phyloP scores from a whole-genome alignment of 1,140 invertebrate species.

The Drosophila orena region DNA sequence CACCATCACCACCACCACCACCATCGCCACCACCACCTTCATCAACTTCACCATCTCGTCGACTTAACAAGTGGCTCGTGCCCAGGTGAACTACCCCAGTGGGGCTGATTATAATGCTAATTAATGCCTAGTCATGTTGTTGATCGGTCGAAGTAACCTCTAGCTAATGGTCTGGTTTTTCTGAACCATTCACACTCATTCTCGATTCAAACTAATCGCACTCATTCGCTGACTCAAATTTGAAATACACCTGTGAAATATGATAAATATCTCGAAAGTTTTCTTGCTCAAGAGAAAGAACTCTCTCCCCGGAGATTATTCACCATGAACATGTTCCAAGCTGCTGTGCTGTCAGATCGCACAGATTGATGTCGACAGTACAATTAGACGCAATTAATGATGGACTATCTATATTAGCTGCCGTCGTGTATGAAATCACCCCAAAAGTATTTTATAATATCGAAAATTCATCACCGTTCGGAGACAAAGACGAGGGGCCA shows the following conservation, averaged over 20 bases:
- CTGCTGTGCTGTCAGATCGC: slow-evolving; percentile 3
- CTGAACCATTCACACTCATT: slow-evolving; percentile 44
- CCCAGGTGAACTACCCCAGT: slow-evolving; percentile 75
- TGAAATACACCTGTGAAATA: slow-evolving; percentile 46
- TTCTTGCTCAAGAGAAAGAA: slow-evolving; percentile 15
- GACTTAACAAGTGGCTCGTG: slow-evolving; percentile 70
- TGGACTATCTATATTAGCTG: slow-evolving; percentile 17
- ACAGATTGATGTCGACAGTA: slow-evolving; percentile 41
- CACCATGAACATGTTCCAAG: slow-evolving; percentile 31
- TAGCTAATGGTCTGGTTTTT: slow-evolving; percentile 37
- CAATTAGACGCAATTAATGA: slow-evolving; percentile 38
- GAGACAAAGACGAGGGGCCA: slow-evolving; percentile 39
- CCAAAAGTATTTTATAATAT: slow-evolving; percentile 68
- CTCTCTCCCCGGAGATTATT: slow-evolving; percentile 12
- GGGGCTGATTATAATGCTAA: slow-evolving; percentile 70
- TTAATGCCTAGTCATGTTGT: slow-evolving; percentile 62
- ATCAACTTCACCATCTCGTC: neutral
- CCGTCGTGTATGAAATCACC: slow-evolving; percentile 55
- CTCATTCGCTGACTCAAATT: slow-evolving; percentile 37
- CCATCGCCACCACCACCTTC: too few relatives aligned
- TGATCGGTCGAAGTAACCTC: slow-evolving; percentile 13
- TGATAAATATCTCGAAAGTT: neutral
- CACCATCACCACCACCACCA: too few relatives aligned
- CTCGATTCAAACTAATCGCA: slow-evolving; percentile 33
- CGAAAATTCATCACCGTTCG: slow-evolving; percentile 54